A percentile compares a stretch with the other conserved stretches of the same genome.
Conservation (phyloP, 2,797 vertebrate genomes). For the Cichlasoma orientale region DNA sequence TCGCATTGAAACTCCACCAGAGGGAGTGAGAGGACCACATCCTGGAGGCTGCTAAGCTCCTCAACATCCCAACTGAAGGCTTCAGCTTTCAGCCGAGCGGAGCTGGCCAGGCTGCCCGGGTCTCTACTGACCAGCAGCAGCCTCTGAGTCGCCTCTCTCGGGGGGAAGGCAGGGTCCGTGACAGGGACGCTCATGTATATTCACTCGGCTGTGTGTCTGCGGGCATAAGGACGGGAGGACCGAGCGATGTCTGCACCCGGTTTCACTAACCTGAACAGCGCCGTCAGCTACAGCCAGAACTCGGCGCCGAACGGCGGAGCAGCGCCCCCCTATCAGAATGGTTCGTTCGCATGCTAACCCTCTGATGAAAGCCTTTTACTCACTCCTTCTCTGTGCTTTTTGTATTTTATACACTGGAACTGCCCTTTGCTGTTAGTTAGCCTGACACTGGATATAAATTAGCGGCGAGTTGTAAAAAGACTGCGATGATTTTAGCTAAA, state of each 20-base stretch:
- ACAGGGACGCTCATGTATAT: conserved; percentile 48
- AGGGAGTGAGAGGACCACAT: conserved; percentile 27
- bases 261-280: conserved; percentile 69
- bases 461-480: neutral
- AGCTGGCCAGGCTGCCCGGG: conserved; percentile 48
- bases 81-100: conserved; percentile 38
- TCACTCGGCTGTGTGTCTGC: conserved; percentile 20
- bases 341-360: conserved; percentile 64
- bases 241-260: conserved; percentile 80
- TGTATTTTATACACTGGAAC: neutral
- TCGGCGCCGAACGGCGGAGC: conserved; percentile 76
- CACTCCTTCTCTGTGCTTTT: accelerated
- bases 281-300: conserved; percentile 68
- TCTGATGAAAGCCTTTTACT: neutral
- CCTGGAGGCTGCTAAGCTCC: conserved; percentile 2
- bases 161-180: conserved; percentile 17
- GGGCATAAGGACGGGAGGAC: conserved; percentile 46
- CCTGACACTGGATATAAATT: neutral
- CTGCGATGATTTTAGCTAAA: neutral
- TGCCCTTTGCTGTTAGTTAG: no score
- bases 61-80: conserved; percentile 31
- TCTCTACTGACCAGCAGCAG: conserved; percentile 42
- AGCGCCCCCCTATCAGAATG: conserved; percentile 70
- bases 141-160: conserved; percentile 4
- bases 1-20: conserved; percentile 23